phyloP scores from a whole-genome alignment of 2,113 vertebrate species.

The Eulacestoma nigropectus region DNA sequence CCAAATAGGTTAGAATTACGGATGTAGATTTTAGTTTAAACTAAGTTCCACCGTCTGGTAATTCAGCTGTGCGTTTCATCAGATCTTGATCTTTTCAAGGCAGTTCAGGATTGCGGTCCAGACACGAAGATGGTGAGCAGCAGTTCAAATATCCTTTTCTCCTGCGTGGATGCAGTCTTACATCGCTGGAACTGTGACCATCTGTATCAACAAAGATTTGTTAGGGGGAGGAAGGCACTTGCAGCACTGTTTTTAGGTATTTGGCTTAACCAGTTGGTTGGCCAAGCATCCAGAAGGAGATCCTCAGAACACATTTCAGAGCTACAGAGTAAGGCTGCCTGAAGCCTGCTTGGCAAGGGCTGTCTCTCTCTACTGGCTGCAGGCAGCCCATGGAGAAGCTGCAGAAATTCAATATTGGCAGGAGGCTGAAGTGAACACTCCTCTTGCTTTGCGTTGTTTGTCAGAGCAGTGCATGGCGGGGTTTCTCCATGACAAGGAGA shows the following conservation, averaged over 20 bases:
- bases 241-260: background rate
- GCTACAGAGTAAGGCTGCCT: background rate
- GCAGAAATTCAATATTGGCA: background rate
- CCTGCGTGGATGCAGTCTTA: background rate
- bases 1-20: background rate
- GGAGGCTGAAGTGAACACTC: fast-evolving
- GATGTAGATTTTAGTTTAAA: background rate
- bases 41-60: background rate
- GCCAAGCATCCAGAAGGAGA: background rate
- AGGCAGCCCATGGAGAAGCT: background rate
- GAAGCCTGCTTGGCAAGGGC: background rate
- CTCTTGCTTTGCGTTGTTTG: fast-evolving
- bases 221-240: background rate
- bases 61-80: background rate
- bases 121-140: background rate
- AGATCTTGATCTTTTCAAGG: background rate
- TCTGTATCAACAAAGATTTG: background rate
- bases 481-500: background rate
- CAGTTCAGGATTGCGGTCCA: background rate
- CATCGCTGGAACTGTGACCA: background rate
- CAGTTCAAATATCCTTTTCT: background rate
- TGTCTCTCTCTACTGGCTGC: background rate
- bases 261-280: background rate
- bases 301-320: background rate
- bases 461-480: background rate